Base-by-base conservation (phyloP, 2,888 invertebrate species). In the Gymnoscelis rufifasciata region DNA sequence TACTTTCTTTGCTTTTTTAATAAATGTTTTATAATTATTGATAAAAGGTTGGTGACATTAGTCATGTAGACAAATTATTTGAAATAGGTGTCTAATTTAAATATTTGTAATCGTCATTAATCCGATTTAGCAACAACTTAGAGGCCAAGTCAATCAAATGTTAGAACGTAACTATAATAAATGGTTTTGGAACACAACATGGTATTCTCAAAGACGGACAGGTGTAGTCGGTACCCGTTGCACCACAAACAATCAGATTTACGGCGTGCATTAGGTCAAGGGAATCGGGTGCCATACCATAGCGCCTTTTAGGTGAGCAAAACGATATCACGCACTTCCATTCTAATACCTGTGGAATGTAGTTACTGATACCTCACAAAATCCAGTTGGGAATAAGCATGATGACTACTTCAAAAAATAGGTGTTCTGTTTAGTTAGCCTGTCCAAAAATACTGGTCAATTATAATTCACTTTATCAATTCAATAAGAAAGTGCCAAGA, bases 251-350 rank as follows among this genome's bases (percentile, higher is more conserved):
- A 78, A 74, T 78, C 67, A 63, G 54, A 57, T 47, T 51, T 66
- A 71, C 71, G 64, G 52, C 49, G 56, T 69, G 59, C 70, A 66
- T 66, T 70, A 58, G 78, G 81, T 81, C 83, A 84, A 83, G 83
- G 83, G 68, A 67, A 72, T 71, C 79, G 45, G 60, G 74, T 79
- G 63, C 63, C 66, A 77, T 73, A 71, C 63, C 66, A 77, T 73
- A 71, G 69, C 68, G 66, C 65, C 43, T 53, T 56, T 57, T 47
- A 59, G 62, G 59, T 58, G 64, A 60, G 63, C 56, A 65, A 60
- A 73, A 11, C 26, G 27, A 35, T 29, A 40, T 29, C 14, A 47
- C 36, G 40, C 37, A 47, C 69, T 72, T 64, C 69, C 74, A 75
- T 75, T 80, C 72, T 69, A 76, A 77, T 72, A 67, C 70, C 15